A percentile compares a stretch with the other conserved stretches of the same genome.
These are phyloP conservation scores for Venusia cambrica DNA, from an alignment of 2,888 invertebrate species.

Conservation along the genomic window DNA sequence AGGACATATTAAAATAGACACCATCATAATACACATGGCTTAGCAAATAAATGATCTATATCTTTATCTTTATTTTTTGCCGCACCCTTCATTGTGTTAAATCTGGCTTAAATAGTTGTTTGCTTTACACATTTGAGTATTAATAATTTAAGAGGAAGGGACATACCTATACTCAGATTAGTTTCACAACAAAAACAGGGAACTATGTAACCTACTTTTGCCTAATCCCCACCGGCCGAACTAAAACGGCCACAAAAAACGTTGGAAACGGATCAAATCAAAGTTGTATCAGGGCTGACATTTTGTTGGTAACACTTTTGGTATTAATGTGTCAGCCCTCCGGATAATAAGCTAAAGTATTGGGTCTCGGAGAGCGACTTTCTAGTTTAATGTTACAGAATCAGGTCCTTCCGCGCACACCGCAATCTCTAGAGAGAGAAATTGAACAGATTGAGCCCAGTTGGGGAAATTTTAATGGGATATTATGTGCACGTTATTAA, in stretches of 20 bases:
- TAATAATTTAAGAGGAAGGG: too few species aligned
- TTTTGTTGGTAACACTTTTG: conserved; percentile 24
- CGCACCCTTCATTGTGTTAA: too few species aligned
- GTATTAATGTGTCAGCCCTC: conserved; percentile 37
- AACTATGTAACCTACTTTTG: conserved; percentile 18
- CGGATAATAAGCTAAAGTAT: conserved; percentile 31
- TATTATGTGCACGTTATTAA: conserved; percentile 22
- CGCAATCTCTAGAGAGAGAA: conserved; percentile 32
- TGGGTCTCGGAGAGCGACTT: conserved; percentile 32
- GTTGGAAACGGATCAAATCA: conserved; percentile 22
- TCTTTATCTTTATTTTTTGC: too few species aligned
- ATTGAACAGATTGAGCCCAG: conserved; percentile 31
- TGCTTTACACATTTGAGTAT: too few species aligned
- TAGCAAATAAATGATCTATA: too few species aligned
- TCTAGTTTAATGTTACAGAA: conserved; percentile 31
- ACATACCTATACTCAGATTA: conserved; percentile 11
- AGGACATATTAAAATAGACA: too few species aligned
- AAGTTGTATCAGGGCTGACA: conserved; percentile 23
- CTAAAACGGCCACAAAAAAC: conserved; percentile 21
- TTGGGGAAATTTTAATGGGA: conserved; percentile 27
- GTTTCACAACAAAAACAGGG: conserved; percentile 18
- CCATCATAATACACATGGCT: too few species aligned
- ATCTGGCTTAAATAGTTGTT: too few species aligned
- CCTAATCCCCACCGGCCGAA: conserved; percentile 15
- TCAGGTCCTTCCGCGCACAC: conserved; percentile 29